Evolutionary conservation across 2,113 vertebrate species (phyloP), one percentile per base, ranked within the genome.

Genomic region (Nycticorax nycticorax): DNA sequence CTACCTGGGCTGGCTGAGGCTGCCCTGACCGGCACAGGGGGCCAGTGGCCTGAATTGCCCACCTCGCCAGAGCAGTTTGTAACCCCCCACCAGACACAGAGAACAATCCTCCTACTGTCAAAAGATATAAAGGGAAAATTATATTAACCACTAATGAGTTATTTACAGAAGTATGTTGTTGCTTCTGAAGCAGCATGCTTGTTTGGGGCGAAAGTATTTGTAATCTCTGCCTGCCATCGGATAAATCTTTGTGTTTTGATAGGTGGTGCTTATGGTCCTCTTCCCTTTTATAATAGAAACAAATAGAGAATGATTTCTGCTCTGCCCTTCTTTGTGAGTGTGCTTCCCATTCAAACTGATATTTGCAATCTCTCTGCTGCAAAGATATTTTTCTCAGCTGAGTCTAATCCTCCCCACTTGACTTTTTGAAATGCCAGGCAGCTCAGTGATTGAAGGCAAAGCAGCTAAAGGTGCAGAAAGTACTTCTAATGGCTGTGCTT

Each of bases 371-470:
- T 50, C 62, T 53, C 64, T 45, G 63, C 55, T 64, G 69, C 60
- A 30, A 22, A 82, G 75, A 59, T 33, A 6, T 77, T 47, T 69
- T 53, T 27, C 50, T 52, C 53, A 63, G 81, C 91, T 23, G 77
- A 68, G 73, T 17, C 81, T 80, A 67, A 84, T 68, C 67, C 85
- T 76, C 41, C 79, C 77, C 85, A 48, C 77, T 87, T 81, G 95
- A 84, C 91, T 93, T 92, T 92, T 63, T 60, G 72, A 80, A 92
- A 92, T 68, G 93, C 85, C 93, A 76, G 5, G 8, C 45, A 56
- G 33, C 60, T 56, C 30, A 5, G 80, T 57, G 80, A 53, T 56
- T 37, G 95, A 66, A 81, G 91, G 64, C 87, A 59, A 68, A 71
- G 72, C 16, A 30, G 85, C 81, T 60, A 32, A 56, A 85, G 87